Conservation (phyloP, 1,140 invertebrate genomes). For the Lepidurus couesii region DNA sequence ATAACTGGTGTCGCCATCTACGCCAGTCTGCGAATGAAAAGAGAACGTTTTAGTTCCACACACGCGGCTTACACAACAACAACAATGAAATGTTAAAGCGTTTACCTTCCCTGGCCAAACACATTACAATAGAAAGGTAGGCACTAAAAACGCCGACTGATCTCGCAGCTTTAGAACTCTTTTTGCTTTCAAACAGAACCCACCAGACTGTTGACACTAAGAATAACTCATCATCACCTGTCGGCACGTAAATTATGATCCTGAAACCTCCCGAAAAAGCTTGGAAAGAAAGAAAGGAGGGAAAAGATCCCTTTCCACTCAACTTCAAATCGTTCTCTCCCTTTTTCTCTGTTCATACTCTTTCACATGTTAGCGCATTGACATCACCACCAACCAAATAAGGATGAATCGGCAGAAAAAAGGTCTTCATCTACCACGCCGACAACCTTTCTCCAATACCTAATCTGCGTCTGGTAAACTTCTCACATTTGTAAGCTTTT, state of each 20-base stretch:
- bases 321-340: neutral
- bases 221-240: constrained; percentile 22
- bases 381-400: constrained; percentile 6
- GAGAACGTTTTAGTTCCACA: neutral
- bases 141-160: too few species aligned
- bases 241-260: neutral
- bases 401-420: neutral
- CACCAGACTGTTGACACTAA: neutral
- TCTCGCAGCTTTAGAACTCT: too few species aligned
- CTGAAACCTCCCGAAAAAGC: neutral
- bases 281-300: neutral
- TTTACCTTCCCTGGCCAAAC: too few species aligned
- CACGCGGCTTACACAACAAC: neutral
- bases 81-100: neutral
- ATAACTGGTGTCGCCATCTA: constrained; percentile 7
- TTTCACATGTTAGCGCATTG: constrained; percentile 3
- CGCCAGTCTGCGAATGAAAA: constrained; percentile 24
- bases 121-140: too few species aligned
- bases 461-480: neutral
- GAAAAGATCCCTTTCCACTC: neutral
- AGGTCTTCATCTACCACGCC: neutral
- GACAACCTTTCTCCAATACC: neutral
- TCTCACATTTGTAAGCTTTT: neutral
- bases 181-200: neutral
- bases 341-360: neutral